Evolutionary conservation across 2,113 vertebrate species (phyloP).

Genomic region (Prolemur simus): DNA sequence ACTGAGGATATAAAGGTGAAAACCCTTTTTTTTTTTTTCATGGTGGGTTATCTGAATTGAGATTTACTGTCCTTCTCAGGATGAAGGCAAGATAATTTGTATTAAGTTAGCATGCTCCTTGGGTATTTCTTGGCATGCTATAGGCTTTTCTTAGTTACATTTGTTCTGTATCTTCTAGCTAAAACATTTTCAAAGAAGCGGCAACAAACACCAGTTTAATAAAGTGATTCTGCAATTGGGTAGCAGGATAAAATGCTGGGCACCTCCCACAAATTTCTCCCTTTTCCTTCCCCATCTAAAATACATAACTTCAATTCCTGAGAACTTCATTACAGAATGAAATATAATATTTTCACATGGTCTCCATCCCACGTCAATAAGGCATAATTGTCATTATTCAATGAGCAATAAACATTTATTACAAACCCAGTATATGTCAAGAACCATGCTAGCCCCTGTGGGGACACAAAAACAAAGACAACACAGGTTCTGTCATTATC

Average conservation of each 20-base stretch:
- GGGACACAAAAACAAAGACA: not conserved
- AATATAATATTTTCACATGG: not conserved
- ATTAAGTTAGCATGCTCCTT: constrained; percentile 15
- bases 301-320: not conserved
- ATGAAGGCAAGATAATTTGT: not conserved
- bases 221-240: not conserved
- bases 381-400: not conserved
- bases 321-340: constrained; percentile 34
- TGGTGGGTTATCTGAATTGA: constrained; percentile 5
- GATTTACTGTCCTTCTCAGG: not conserved
- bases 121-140: not conserved
- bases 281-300: not conserved
- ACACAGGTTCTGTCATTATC: not conserved
- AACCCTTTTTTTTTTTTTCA: not conserved
- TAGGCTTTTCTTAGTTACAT: not conserved
- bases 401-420: not conserved
- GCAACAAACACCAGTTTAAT: constrained; percentile 14
- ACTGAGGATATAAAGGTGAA: not conserved
- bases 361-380: not conserved
- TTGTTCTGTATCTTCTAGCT: constrained; percentile 12
- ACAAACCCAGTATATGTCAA: not conserved
- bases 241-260: not conserved
- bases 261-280: not conserved
- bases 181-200: not conserved
- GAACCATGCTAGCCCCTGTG: not conserved